Percentiles rank a stretch among this genome's conserved stretches.
phyloP scores from a whole-genome alignment of 2,888 invertebrate species.

The Carabus problematicus region DNA sequence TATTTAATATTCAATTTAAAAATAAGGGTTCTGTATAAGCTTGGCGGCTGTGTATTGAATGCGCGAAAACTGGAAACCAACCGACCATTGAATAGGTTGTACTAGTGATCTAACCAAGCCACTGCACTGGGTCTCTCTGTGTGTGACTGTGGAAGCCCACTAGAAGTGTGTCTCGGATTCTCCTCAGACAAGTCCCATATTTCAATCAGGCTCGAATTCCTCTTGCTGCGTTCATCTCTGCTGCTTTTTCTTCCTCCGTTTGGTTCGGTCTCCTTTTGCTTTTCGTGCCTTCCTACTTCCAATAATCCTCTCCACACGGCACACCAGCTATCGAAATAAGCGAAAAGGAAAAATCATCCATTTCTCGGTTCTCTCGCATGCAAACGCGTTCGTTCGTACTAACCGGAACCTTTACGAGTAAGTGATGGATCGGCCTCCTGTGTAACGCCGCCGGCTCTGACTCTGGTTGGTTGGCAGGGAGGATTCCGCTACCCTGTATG shows the following conservation, averaged over 20 bases:
- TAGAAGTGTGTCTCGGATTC: neutral
- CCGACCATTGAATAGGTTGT: too few relatives aligned
- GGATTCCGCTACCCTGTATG: conserved; percentile 14
- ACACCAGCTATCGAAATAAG: neutral
- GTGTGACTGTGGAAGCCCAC: too few relatives aligned
- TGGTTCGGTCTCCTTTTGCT: neutral
- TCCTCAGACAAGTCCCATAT: conserved; percentile 15
- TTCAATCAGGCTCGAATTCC: conserved; percentile 22
- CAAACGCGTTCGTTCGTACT: conserved; percentile 12
- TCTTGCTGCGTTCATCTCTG: too few relatives aligned
- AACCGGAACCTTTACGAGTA: conserved; percentile 14
- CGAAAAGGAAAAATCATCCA: conserved; percentile 1
- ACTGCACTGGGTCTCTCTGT: too few relatives aligned
- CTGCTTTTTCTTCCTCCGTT: too few relatives aligned
- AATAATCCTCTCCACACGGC: conserved; percentile 23
- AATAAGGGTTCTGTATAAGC: too few relatives aligned
- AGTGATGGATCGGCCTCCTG: conserved; percentile 40
- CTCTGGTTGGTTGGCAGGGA: neutral
- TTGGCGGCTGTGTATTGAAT: too few relatives aligned
- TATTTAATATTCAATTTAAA: too few relatives aligned
- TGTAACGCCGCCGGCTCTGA: neutral
- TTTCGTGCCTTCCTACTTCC: conserved; percentile 17
- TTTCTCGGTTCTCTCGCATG: conserved; percentile 8
- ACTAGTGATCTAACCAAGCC: neutral
- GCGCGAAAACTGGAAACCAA: too few relatives aligned